Evolutionary conservation across 2,888 invertebrate species (phyloP).

Genomic region (Galerucella nymphaeae): DNA sequence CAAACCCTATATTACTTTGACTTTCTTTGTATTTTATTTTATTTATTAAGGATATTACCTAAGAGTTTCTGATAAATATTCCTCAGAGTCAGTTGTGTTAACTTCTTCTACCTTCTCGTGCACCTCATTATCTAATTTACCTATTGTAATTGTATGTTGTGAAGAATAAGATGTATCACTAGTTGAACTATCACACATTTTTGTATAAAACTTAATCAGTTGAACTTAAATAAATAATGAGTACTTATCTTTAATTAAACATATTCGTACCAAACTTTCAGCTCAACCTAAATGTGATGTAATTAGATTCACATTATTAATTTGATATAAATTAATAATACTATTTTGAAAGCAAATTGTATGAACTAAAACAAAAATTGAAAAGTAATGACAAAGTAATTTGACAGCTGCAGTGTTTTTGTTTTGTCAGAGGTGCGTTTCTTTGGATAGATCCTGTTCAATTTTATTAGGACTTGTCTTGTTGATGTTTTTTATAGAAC

Average conservation of each 20-base stretch:
- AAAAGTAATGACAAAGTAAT: background rate
- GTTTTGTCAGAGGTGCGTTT: background rate
- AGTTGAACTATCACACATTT: conserved; percentile 38
- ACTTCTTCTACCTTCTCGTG: conserved; percentile 58
- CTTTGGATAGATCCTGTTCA: background rate
- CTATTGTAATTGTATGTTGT: conserved; percentile 13
- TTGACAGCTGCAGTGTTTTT: background rate
- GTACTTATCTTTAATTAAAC: background rate
- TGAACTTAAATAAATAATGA: background rate
- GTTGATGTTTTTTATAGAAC: no score
- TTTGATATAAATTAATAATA: background rate
- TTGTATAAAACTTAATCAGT: conserved; percentile 16
- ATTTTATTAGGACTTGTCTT: no score
- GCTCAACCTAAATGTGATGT: conserved; percentile 3
- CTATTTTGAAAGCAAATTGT: background rate
- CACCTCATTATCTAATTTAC: background rate
- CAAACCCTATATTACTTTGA: conserved; percentile 12
- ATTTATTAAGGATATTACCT: conserved; percentile 52
- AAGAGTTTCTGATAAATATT: conserved; percentile 60
- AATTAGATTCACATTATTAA: background rate
- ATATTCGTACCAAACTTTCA: background rate
- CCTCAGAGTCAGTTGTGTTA: conserved; percentile 61
- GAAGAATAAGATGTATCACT: conserved; percentile 23
- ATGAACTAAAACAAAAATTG: conserved; percentile 15
- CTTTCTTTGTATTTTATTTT: background rate